Conservation (phyloP, 2,113 vertebrate genomes). For the Polypterus bichir region DNA sequence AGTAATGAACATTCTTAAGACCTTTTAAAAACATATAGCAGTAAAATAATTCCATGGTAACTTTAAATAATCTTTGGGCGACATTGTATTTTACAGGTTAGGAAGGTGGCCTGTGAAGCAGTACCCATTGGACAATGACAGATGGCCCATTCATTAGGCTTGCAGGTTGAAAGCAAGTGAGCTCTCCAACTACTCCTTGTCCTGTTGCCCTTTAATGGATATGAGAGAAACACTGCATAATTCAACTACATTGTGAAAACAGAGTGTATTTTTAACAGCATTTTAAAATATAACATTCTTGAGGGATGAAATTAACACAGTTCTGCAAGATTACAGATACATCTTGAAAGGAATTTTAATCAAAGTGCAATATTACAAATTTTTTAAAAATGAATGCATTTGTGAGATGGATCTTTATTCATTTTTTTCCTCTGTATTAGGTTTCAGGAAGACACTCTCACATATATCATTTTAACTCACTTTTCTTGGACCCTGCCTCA, state of each 20-base stretch:
- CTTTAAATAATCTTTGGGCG: neutral
- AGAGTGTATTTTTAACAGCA: conserved; percentile 14
- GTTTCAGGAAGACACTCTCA: too few species aligned
- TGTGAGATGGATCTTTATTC: too few species aligned
- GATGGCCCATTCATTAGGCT: conserved; percentile 39
- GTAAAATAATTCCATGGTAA: neutral
- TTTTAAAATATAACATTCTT: conserved; percentile 41
- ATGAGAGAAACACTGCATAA: conserved; percentile 37
- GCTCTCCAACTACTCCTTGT: conserved; percentile 27
- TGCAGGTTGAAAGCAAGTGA: conserved; percentile 33
- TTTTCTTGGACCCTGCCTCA: too few species aligned
- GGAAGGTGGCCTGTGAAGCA: conserved; percentile 8
- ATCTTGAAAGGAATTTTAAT: too few species aligned
- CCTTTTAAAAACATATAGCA: neutral
- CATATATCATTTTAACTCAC: too few species aligned
- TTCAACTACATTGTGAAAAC: conserved; percentile 29
- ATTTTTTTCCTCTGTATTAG: too few species aligned
- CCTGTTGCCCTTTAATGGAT: conserved; percentile 40
- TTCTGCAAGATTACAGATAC: conserved; percentile 12
- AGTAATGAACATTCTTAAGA: too few species aligned
- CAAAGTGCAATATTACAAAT: too few species aligned
- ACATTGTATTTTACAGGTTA: neutral
- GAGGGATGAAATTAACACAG: conserved; percentile 30
- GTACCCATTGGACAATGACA: conserved; percentile 35
- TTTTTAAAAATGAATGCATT: too few species aligned